phyloP scores from a whole-genome alignment of 2,113 vertebrate species.

The Irena cyanogastra region DNA sequence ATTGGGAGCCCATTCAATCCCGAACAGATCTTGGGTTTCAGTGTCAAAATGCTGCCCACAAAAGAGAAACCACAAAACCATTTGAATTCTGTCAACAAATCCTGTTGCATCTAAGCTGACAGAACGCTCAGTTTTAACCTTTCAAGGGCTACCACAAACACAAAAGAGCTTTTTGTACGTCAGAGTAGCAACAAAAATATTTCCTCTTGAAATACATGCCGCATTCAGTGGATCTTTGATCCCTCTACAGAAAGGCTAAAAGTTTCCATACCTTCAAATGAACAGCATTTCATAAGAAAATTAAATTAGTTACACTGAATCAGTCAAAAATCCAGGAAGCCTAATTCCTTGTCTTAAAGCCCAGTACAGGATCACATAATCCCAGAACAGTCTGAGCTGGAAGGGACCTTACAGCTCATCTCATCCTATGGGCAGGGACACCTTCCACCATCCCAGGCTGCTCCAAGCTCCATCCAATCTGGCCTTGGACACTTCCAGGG shows the following conservation, averaged over 20 bases:
- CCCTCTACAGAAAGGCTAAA: background rate
- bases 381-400: background rate
- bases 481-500: background rate
- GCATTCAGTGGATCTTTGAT: background rate
- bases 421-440: background rate
- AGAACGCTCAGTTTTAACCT: background rate
- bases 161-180: background rate
- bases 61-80: background rate
- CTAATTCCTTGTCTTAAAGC: background rate
- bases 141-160: background rate
- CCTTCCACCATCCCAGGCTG: background rate
- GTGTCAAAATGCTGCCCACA: conserved; percentile 88
- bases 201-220: background rate
- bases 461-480: background rate
- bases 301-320: background rate
- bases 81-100: background rate
- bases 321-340: background rate
- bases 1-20: conserved; percentile 94
- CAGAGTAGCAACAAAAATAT: background rate
- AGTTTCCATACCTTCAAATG: background rate
- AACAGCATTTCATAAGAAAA: background rate
- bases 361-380: background rate
- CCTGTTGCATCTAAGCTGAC: background rate
- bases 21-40: conserved; percentile 89
- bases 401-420: background rate